A percentile compares a stretch with the other conserved stretches of the same genome.
Conservation (phyloP, 2,113 vertebrate genomes). For the Nipponia nippon region DNA sequence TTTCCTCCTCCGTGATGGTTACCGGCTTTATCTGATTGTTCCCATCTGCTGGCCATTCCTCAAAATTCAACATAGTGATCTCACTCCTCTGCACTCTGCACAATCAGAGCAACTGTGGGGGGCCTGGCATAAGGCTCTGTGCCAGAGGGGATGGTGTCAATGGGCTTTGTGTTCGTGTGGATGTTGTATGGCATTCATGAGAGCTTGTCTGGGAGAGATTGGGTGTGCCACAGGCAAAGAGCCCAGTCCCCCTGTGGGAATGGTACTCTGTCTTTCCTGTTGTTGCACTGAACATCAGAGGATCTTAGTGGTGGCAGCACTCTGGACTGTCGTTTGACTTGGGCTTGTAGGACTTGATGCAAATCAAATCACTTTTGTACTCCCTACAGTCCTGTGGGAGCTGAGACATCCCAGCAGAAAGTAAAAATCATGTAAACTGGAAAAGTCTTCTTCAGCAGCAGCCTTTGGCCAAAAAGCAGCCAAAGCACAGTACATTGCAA, state of each 20-base stretch:
- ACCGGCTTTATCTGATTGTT: conserved; percentile 57
- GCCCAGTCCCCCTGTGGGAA: background rate
- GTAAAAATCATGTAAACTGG: background rate
- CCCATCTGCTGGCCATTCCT: conserved; percentile 61
- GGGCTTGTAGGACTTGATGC: background rate
- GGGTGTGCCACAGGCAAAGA: background rate
- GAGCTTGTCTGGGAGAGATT: background rate
- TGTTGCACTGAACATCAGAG: background rate
- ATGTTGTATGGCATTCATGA: background rate
- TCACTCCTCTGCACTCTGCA: conserved; percentile 30
- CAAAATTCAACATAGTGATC: conserved; percentile 32
- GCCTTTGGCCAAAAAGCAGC: background rate
- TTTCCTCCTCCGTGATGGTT: conserved; percentile 2
- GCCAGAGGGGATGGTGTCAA: conserved; percentile 35
- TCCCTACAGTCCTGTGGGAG: background rate
- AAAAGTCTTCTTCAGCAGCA: background rate
- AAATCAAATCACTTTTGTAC: background rate
- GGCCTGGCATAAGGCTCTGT: conserved; percentile 23
- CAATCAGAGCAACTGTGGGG: background rate
- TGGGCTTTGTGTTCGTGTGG: background rate
- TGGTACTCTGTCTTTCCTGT: background rate
- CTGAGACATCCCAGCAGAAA: background rate
- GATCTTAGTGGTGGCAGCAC: background rate
- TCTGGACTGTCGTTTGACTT: background rate
- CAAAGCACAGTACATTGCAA: background rate